Evolutionary conservation across 2,888 invertebrate species (phyloP), one percentile per base, ranked within the genome.

Genomic region (Eristalis arbustorum): DNA sequence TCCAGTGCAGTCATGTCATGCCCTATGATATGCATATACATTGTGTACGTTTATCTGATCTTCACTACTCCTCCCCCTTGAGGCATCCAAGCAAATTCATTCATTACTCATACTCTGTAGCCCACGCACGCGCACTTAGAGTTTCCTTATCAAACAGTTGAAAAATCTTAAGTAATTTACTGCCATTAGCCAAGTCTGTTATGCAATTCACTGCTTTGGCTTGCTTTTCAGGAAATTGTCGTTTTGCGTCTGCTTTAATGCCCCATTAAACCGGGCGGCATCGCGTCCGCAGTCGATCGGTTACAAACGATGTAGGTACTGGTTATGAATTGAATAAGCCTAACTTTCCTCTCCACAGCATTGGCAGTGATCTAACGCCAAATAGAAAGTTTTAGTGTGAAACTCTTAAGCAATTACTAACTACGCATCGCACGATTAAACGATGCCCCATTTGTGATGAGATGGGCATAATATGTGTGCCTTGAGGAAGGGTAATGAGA

Each of bases 321-420:
- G 56, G 31, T 56, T 68, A 56, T 68, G 22, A 68, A 56, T 31
- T 56, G 22, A 31, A 49, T 31, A 68, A 49, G 56, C 56, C 22
- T 49, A 31, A 68, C 67, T 68, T 56, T 68, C 67, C 28, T 49
- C 42, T 18, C 31, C 13, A 31, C 31, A 31, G 49, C 56, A 18
- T 31, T 56, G 56, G 67, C 67, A 68, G 49, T 56, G 49, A 68
- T 56, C 56, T 49, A 22, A 68, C 28, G 67, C 67, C 49, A 68
- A 68, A 56, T 56, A 68, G 67, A 68, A 68, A 68, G 67, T 68
- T 68, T 42, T 42, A 22, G 42, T 18, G 31, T 49, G 67, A 67
- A 67, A 28, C 28, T 42, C 18, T 56, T 6, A 8, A n/a, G 13
- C 31, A 62, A 42, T 42, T 42, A 42, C 42, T 42, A 42, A 18